Percentiles rank a stretch among this genome's conserved stretches.
phyloP scores from a whole-genome alignment of 2,797 vertebrate genomes.

The Sebastes miniatus region DNA sequence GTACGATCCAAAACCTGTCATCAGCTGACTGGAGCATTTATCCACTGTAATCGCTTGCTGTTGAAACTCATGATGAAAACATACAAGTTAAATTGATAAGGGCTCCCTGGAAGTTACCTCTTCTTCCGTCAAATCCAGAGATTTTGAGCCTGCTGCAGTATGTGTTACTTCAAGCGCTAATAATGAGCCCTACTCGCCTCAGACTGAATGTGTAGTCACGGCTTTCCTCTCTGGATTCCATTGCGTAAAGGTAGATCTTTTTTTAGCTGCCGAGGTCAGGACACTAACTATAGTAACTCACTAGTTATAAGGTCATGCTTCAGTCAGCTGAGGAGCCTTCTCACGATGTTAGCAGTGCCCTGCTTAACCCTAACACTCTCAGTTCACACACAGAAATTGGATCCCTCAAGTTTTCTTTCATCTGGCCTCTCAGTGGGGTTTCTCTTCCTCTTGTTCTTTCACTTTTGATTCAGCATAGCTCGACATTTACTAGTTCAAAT shows the following conservation, averaged over 20 bases:
- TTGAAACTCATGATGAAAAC: slow-evolving; percentile 1
- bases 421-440: neutral
- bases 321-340: slow-evolving; percentile 41
- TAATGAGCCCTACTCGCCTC: slow-evolving; percentile 5
- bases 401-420: neutral
- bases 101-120: neutral
- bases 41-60: slow-evolving; percentile 35
- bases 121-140: neutral
- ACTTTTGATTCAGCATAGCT: neutral
- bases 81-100: slow-evolving; percentile 16
- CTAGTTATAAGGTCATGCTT: slow-evolving; percentile 47
- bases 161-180: neutral
- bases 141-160: neutral
- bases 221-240: slow-evolving; percentile 37
- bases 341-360: neutral
- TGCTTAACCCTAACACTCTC: neutral
- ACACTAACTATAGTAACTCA: slow-evolving; percentile 35
- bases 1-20: slow-evolving; percentile 35
- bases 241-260: slow-evolving; percentile 51
- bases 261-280: slow-evolving; percentile 42
- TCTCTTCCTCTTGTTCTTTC: neutral
- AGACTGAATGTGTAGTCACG: slow-evolving; percentile 21
- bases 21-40: slow-evolving; percentile 25
- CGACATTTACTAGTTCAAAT: neutral
- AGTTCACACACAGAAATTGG: neutral